Evolutionary conservation across 1,140 invertebrate species (phyloP).

Genomic region (Drosophila kepulauana): DNA sequence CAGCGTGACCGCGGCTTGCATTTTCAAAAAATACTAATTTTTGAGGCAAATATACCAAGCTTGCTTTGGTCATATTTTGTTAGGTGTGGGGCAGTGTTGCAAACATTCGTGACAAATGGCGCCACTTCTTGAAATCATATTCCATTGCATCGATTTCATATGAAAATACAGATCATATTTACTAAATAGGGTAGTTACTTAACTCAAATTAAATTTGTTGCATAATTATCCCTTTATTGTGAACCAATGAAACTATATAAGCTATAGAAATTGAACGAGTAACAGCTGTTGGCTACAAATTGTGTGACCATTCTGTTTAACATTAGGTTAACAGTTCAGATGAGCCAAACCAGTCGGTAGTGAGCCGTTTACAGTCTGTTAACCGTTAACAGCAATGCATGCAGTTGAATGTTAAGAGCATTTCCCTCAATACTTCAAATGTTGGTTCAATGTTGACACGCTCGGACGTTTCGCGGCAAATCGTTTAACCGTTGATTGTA

Average conservation of each 20-base stretch:
- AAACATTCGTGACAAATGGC: neutral
- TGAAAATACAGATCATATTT: no score
- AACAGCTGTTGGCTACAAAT: slow-evolving; percentile 7
- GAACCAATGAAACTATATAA: no score
- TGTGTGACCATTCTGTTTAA: slow-evolving; percentile 17
- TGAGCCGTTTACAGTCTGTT: slow-evolving; percentile 9
- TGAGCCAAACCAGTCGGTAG: neutral
- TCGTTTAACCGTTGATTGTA: slow-evolving; percentile 10
- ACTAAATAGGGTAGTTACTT: no score
- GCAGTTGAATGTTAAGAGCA: slow-evolving; percentile 5
- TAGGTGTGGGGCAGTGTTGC: neutral
- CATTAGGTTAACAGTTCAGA: slow-evolving; percentile 14
- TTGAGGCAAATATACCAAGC: neutral
- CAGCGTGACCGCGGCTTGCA: neutral
- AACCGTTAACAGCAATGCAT: neutral
- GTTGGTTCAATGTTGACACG: slow-evolving; percentile 37
- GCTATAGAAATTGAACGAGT: no score
- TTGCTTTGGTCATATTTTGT: neutral
- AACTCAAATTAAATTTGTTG: no score
- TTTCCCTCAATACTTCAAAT: slow-evolving; percentile 26
- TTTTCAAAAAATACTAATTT: neutral
- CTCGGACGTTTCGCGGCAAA: slow-evolving; percentile 36
- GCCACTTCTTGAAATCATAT: neutral
- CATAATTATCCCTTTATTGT: no score
- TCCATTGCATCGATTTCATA: no score